A percentile compares a stretch with the other conserved stretches of the same genome.
phyloP scores from a whole-genome alignment of 2,888 invertebrate genomes.

The Cantharis lateralis region DNA sequence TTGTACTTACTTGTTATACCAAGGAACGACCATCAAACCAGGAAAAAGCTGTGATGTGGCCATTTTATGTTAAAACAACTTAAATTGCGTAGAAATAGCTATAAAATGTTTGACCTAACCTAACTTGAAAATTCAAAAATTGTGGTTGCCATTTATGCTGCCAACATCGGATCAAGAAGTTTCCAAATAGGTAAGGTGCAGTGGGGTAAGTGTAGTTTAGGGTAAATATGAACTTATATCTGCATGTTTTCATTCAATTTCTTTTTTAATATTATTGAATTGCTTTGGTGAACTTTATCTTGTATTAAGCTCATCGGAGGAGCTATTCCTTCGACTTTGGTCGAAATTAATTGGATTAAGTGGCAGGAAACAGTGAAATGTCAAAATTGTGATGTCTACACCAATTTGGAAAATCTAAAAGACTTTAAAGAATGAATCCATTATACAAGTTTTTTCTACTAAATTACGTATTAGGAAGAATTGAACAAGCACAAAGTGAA shows the following conservation, averaged over 20 bases:
- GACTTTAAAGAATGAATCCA: conserved; percentile 59
- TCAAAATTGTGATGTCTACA: background rate
- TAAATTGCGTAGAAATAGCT: background rate
- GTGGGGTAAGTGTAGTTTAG: no score
- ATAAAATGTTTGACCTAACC: background rate
- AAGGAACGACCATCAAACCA: conserved; percentile 52
- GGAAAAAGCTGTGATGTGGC: conserved; percentile 49
- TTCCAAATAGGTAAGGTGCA: no score
- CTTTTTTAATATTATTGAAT: no score
- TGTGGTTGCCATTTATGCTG: no score
- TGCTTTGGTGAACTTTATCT: no score
- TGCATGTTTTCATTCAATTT: no score
- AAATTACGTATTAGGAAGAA: conserved; percentile 68
- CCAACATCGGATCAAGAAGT: background rate
- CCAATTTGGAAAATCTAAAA: background rate
- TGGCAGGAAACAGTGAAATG: background rate
- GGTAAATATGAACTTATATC: no score
- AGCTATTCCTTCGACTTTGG: no score
- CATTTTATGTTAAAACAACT: conserved; percentile 38
- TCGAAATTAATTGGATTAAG: no score
- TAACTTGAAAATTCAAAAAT: background rate
- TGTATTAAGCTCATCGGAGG: no score
- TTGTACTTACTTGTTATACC: conserved; percentile 50
- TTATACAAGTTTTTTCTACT: conserved; percentile 71
- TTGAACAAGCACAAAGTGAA: conserved; percentile 66